A percentile compares a stretch with the other conserved stretches of the same genome.
These are phyloP conservation scores for Nomada lathburiana DNA, from an alignment of 2,888 invertebrate genomes.

Conservation along the genomic window DNA sequence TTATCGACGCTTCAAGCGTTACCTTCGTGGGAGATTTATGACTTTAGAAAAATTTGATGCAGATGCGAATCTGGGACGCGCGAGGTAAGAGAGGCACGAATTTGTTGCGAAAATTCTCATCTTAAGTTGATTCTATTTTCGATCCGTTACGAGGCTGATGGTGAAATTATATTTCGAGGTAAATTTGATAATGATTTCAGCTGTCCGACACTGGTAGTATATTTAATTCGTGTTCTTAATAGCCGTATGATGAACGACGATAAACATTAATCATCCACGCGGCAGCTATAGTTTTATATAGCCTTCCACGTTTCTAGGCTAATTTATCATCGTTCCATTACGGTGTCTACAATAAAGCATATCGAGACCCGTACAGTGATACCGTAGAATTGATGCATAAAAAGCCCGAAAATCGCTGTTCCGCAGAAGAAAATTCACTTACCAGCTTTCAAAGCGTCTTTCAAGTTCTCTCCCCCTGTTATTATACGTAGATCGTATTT, in stretches of 20 bases:
- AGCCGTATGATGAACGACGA: background rate
- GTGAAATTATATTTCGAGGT: no score
- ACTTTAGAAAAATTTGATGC: background rate
- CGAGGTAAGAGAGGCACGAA: background rate
- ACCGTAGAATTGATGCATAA: no score
- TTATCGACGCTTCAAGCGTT: background rate
- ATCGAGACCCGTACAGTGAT: background rate
- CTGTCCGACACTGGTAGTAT: background rate
- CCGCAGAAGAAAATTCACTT: no score
- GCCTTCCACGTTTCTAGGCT: background rate
- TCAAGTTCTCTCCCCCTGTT: no score
- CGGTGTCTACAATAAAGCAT: background rate
- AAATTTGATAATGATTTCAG: conserved; percentile 2
- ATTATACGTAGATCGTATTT: no score
- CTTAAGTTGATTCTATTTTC: no score
- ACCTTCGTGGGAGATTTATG: background rate
- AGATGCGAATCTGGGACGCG: background rate
- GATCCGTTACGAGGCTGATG: no score
- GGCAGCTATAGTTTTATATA: background rate
- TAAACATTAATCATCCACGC: background rate
- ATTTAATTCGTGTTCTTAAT: no score
- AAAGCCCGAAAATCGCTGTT: no score
- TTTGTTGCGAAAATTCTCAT: background rate
- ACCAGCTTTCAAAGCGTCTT: no score
- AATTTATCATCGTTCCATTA: conserved; percentile 5